Evolutionary conservation across 2,888 invertebrate genomes (phyloP).

Genomic region (Hipparchia sbordonii): DNA sequence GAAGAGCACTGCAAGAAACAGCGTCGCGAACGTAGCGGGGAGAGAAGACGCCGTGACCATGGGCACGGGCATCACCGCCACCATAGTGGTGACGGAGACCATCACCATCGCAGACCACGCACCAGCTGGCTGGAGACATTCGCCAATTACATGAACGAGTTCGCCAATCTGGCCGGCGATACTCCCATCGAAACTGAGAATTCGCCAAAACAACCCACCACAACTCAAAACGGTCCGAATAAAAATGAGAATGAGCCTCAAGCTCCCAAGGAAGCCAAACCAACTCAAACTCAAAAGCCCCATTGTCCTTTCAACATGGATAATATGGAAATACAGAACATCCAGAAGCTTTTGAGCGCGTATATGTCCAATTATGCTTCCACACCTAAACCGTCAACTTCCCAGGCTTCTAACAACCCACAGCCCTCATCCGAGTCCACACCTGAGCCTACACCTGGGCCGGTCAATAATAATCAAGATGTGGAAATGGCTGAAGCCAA

Average conservation of each 20-base stretch:
- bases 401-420: slow-evolving; percentile 29
- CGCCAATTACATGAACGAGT: slow-evolving; percentile 78
- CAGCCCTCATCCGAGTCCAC: neutral
- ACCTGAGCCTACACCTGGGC: neutral
- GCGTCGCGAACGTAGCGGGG: slow-evolving; percentile 52
- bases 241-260: slow-evolving; percentile 32
- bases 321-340: slow-evolving; percentile 40
- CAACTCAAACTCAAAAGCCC: slow-evolving; percentile 27
- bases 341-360: slow-evolving; percentile 45
- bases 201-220: slow-evolving; percentile 5
- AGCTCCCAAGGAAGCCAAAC: slow-evolving; percentile 36
- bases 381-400: slow-evolving; percentile 33
- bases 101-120: slow-evolving; percentile 51
- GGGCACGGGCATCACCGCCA: slow-evolving; percentile 40
- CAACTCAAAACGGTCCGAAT: slow-evolving; percentile 31
- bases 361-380: slow-evolving; percentile 37
- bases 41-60: slow-evolving; percentile 48
- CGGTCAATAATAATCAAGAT: slow-evolving; percentile 38
- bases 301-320: slow-evolving; percentile 40
- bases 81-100: slow-evolving; percentile 46
- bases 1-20: slow-evolving; percentile 57
- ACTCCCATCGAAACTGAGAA: slow-evolving; percentile 50
- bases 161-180: slow-evolving; percentile 77
- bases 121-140: slow-evolving; percentile 77
- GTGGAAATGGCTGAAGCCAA: slow-evolving; percentile 53